phyloP scores from a whole-genome alignment of 1,140 invertebrate genomes.

The Batillaria attramentaria region DNA sequence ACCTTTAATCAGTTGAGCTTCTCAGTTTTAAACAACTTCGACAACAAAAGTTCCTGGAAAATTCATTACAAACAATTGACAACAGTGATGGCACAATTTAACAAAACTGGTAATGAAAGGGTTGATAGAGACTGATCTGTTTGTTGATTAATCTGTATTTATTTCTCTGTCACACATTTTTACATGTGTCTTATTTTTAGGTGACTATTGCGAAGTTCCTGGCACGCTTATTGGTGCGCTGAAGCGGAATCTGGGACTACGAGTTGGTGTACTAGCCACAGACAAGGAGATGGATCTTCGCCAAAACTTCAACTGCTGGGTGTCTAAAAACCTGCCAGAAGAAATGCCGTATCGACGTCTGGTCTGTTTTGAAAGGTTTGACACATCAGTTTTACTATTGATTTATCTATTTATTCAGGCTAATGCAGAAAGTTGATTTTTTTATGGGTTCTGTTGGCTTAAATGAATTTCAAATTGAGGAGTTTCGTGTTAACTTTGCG shows the following conservation, averaged over 20 bases:
- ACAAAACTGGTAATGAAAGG: too few species aligned
- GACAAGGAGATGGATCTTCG: constrained; percentile 65
- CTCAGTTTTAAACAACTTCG: too few species aligned
- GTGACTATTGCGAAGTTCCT: constrained; percentile 56
- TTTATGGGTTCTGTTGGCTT: neutral
- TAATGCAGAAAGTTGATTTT: neutral
- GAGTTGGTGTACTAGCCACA: constrained; percentile 50
- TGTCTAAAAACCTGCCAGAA: constrained; percentile 57
- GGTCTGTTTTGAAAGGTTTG: constrained; percentile 63
- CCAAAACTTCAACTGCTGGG: constrained; percentile 65
- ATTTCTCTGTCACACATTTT: neutral
- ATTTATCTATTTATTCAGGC: neutral
- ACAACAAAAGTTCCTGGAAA: too few species aligned
- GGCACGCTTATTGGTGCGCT: constrained; percentile 63
- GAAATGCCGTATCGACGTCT: constrained; percentile 58
- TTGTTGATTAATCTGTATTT: neutral
- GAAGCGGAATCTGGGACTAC: constrained; percentile 52
- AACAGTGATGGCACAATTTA: too few species aligned
- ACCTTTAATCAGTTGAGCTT: too few species aligned
- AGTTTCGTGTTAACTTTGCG: too few species aligned
- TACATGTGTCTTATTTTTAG: constrained; percentile 41
- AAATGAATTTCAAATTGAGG: too few species aligned
- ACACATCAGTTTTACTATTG: too few species aligned
- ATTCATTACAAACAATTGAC: too few species aligned
- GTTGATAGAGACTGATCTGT: too few species aligned